Conservation (phyloP, 2,888 invertebrate genomes). For the Strigamia maritima region DNA sequence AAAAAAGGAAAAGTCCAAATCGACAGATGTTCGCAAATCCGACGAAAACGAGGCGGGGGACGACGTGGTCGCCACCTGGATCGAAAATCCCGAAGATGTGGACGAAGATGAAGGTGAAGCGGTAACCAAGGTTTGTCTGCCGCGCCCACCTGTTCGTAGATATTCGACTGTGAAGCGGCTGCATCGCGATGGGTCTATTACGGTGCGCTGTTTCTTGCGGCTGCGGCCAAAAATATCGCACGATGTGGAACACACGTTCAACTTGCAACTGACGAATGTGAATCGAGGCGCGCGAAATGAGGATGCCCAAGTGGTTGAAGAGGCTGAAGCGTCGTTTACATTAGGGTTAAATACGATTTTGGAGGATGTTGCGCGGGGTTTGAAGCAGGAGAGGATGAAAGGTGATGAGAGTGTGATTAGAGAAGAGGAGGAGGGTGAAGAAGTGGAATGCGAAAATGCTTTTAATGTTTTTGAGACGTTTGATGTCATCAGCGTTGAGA, state of each 20-base stretch:
- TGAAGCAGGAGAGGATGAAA: no score
- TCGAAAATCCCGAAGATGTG: background rate
- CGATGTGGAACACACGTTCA: background rate
- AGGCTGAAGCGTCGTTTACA: background rate
- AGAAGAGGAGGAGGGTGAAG: background rate
- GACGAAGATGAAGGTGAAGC: background rate
- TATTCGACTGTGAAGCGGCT: background rate
- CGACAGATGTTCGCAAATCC: no score
- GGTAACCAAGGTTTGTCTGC: background rate
- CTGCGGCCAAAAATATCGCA: background rate
- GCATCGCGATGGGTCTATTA: background rate
- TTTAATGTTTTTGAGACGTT: background rate
- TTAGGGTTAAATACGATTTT: background rate
- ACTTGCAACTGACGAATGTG: background rate
- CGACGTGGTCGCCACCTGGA: background rate
- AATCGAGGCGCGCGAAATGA: background rate
- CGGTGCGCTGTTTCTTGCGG: background rate
- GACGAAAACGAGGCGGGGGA: background rate
- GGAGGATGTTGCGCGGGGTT: background rate
- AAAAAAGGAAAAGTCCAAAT: background rate
- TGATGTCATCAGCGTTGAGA: background rate
- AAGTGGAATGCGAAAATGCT: background rate
- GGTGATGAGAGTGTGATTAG: background rate
- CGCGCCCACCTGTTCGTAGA: slow-evolving; percentile 13
- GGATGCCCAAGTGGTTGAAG: background rate